These are phyloP conservation scores for Myxocyprinus asiaticus DNA, from an alignment of 2,113 vertebrate species.

Conservation along the genomic window DNA sequence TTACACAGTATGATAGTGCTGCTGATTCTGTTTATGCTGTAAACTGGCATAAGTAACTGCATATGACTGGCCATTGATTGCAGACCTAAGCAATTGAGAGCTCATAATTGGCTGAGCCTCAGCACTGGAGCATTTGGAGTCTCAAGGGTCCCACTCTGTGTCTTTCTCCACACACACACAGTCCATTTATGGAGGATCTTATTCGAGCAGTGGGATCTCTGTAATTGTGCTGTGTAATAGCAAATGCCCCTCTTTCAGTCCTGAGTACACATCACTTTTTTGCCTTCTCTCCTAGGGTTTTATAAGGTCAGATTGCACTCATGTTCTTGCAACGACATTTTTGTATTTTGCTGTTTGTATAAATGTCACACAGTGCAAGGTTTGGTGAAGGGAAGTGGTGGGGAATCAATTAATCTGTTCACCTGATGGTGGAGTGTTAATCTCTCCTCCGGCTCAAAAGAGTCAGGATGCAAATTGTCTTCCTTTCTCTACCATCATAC, in stretches of 20 bases:
- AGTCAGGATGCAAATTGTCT: conserved; percentile 10
- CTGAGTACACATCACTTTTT: conserved; percentile 13
- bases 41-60: conserved; percentile 39
- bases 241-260: conserved; percentile 46
- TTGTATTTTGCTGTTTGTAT: conserved; percentile 31
- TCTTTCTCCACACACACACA: conserved; percentile 19
- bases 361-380: conserved; percentile 32
- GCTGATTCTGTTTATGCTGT: conserved; percentile 25
- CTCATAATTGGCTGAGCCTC: conserved; percentile 45
- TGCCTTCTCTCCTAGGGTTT: neutral
- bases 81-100: conserved; percentile 35
- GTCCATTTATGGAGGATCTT: conserved; percentile 34
- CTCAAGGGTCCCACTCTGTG: conserved; percentile 9
- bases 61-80: conserved; percentile 34
- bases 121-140: conserved; percentile 43
- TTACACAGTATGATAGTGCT: conserved; percentile 23
- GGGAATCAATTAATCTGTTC: conserved; percentile 37
- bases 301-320: conserved; percentile 27
- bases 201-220: conserved; percentile 33
- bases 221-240: conserved; percentile 45
- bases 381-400: conserved; percentile 1
- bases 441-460: conserved; percentile 9
- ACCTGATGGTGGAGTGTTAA: conserved; percentile 11
- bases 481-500: neutral
- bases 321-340: conserved; percentile 13